Evolutionary conservation across 2,797 vertebrate genomes (phyloP), one percentile per base, ranked within the genome.

Genomic region (Enteromius radiatus): DNA sequence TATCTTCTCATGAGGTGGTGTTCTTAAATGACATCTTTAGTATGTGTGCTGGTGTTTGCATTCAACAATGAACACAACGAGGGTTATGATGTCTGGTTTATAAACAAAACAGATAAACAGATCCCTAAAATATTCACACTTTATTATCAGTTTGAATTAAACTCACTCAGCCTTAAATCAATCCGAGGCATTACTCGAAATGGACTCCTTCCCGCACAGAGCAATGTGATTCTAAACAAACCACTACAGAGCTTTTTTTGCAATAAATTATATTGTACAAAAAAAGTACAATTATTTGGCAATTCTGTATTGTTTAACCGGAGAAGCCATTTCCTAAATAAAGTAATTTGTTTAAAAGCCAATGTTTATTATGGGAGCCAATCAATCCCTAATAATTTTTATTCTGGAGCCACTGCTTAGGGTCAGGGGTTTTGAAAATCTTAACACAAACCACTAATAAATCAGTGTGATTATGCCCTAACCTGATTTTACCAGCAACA

Each of bases 401-500:
- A 41, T 59, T 49, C 76, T 77, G 43, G 59, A 63, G 59, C 43
- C 41, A 19, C 6, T 54, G 14, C 45, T 36, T 28, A 26, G 64
- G 43, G 49, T 80, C 49, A 59, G 65, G 23, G 85, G 49, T 65
- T 38, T 56, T 84, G 61, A 86, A 69, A 83, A 74, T 52, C 45
- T 61, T 31, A 71, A 52, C 75, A 69, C 78, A 74, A 87, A 59
- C 71, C 47, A 52, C 47, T 36, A 69, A 70, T 77, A 45, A 47
- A 77, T 77, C 74, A 82, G 84, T 84, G 88, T 87, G 80, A 81
- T 61, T 43, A 43, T 43, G 41, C 11, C 41, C 41, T 43, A 43
- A 43, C 41, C 41, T 43, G 41, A 43, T 43, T 43, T 43, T 43
- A 43, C 41, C 41, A 43, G 41, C 41, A 43, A 43, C 41, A 12